Conservation (phyloP, 2,888 invertebrate species). For the Macrostomum cliftonense region DNA sequence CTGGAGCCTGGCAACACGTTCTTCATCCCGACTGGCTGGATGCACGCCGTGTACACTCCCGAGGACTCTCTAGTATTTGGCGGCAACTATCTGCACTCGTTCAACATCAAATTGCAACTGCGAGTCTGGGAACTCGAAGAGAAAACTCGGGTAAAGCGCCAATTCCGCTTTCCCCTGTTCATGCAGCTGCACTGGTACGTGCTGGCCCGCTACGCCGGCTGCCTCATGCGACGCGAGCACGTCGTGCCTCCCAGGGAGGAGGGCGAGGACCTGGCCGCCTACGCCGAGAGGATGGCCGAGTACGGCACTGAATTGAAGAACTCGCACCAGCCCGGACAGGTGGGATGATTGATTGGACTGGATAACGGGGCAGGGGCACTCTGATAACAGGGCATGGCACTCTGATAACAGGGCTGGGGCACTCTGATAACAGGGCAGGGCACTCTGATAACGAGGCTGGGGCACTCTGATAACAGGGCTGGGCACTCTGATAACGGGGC, state of each 20-base stretch:
- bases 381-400: too few relatives aligned
- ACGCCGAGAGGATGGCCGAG: background rate
- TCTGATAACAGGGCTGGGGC: too few relatives aligned
- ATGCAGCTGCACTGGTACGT: conserved; percentile 97
- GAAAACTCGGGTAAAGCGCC: conserved; percentile 62
- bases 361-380: too few relatives aligned
- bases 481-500: too few relatives aligned
- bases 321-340: too few relatives aligned
- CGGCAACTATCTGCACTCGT: conserved; percentile 86
- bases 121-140: conserved; percentile 89
- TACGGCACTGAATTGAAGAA: too few relatives aligned
- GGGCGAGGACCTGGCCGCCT: conserved; percentile 12
- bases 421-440: too few relatives aligned
- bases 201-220: conserved; percentile 70
- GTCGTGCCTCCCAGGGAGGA: conserved; percentile 11
- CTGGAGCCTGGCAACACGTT: conserved; percentile 69
- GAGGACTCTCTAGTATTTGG: conserved; percentile 88
- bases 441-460: too few relatives aligned
- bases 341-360: too few relatives aligned
- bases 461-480: too few relatives aligned
- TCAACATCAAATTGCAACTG: conserved; percentile 81
- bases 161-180: conserved; percentile 92
- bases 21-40: conserved; percentile 61
- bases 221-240: conserved; percentile 48
- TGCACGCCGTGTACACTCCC: conserved; percentile 91